phyloP scores from a whole-genome alignment of 37 sponge, comb jelly and placozoan species.

The Aplysina aerophoba region DNA sequence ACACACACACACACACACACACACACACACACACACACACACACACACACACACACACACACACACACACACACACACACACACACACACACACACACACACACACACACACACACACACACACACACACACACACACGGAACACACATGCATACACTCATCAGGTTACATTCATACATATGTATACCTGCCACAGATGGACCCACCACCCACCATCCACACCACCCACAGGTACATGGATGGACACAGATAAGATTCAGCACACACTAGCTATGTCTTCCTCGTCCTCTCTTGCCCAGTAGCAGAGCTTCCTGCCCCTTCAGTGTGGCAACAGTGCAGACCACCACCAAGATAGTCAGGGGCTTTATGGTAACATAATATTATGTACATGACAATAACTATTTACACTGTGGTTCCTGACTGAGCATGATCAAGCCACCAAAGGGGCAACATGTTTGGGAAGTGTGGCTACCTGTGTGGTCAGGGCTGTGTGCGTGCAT shows the following conservation, averaged over 20 bases:
- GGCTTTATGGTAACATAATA: background rate
- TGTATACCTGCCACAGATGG: no score
- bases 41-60: conserved; percentile 33
- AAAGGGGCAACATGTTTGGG: background rate
- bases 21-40: conserved; percentile 33
- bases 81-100: conserved; percentile 55
- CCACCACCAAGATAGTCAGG: background rate
- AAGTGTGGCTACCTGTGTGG: background rate
- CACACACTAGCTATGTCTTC: background rate
- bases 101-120: conserved; percentile 37
- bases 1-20: background rate
- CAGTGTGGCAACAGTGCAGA: background rate
- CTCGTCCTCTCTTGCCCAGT: no score
- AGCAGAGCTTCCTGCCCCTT: background rate
- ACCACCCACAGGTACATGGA: no score
- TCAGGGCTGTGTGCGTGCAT: background rate
- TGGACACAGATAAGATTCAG: no score
- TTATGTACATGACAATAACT: background rate
- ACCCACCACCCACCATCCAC: background rate
- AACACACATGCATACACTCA: background rate
- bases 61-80: conserved; percentile 35
- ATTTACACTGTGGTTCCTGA: background rate
- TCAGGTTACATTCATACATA: background rate
- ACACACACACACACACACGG: conserved; percentile 21
- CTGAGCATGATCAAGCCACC: background rate